phyloP scores from a whole-genome alignment of 2,888 invertebrate species.

The Lacanobia oleracea region DNA sequence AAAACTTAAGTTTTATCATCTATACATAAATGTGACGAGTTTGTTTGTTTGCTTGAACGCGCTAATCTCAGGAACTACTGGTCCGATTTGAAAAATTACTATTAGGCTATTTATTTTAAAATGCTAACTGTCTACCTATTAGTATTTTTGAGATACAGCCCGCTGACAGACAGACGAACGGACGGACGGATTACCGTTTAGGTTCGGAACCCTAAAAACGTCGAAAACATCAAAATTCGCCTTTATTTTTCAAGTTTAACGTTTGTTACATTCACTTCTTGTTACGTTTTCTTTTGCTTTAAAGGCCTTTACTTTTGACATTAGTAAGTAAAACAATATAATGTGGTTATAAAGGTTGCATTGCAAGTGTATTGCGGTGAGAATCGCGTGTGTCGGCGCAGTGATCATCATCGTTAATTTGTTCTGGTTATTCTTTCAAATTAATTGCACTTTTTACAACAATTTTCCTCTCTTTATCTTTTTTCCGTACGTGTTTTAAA shows the following conservation, averaged over 20 bases:
- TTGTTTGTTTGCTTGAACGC: too few relatives aligned
- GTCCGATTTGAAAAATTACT: too few relatives aligned
- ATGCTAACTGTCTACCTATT: too few relatives aligned
- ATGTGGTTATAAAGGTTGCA: constrained; percentile 29
- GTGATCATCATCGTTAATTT: constrained; percentile 65
- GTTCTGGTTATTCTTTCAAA: constrained; percentile 65
- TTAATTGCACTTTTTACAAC: constrained; percentile 49
- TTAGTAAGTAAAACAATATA: constrained; percentile 4
- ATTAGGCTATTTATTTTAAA: too few relatives aligned
- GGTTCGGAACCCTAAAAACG: too few relatives aligned
- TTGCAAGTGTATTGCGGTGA: constrained; percentile 12
- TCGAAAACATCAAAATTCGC: too few relatives aligned
- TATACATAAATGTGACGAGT: too few relatives aligned
- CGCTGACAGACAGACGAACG: too few relatives aligned
- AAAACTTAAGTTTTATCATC: too few relatives aligned
- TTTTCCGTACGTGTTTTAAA: constrained; percentile 12
- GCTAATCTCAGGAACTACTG: too few relatives aligned
- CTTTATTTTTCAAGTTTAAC: neutral
- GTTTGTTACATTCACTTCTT: neutral
- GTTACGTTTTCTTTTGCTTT: neutral
- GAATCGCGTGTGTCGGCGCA: constrained; percentile 43
- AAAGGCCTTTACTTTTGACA: constrained; percentile 19
- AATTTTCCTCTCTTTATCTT: constrained; percentile 32
- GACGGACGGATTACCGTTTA: too few relatives aligned
- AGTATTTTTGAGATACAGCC: too few relatives aligned